Evolutionary conservation across 2,797 vertebrate genomes (phyloP).

Genomic region (Crypturellus tataupa): DNA sequence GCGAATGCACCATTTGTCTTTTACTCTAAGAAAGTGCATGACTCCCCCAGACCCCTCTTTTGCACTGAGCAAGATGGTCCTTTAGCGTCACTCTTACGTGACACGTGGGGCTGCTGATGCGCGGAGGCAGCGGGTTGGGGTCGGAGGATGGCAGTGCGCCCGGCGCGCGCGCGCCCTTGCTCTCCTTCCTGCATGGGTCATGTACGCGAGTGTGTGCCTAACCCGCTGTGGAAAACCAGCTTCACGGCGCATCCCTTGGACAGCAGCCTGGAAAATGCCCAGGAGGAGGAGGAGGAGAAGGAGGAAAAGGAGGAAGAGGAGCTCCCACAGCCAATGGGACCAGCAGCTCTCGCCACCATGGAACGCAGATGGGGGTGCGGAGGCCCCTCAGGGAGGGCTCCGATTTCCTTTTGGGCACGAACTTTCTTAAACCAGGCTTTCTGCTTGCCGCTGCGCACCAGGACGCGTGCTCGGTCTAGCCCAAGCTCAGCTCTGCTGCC

Average conservation of each 20-base stretch:
- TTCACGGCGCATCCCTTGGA: not conserved
- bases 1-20: not conserved
- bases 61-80: not conserved
- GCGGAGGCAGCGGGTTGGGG: not conserved
- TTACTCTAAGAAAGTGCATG: not conserved
- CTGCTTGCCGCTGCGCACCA: conserved; percentile 3
- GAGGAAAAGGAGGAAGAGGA: not conserved
- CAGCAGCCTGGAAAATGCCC: not conserved
- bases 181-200: not conserved
- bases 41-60: not conserved
- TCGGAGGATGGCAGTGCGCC: not conserved
- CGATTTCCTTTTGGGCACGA: not conserved
- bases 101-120: not conserved
- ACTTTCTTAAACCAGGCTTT: not conserved
- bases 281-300: not conserved
- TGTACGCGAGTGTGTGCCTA: accelerated
- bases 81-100: not conserved
- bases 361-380: not conserved
- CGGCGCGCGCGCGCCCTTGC: accelerated
- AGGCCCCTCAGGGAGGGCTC: not conserved
- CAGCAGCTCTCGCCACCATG: not conserved
- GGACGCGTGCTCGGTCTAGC: conserved; percentile 21
- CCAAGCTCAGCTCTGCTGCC: conserved; percentile 20
- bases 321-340: not conserved
- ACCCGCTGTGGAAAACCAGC: not conserved